A percentile compares a stretch with the other conserved stretches of the same genome.
Conservation (phyloP, 2,888 invertebrate species). For the Machimus rusticus region DNA sequence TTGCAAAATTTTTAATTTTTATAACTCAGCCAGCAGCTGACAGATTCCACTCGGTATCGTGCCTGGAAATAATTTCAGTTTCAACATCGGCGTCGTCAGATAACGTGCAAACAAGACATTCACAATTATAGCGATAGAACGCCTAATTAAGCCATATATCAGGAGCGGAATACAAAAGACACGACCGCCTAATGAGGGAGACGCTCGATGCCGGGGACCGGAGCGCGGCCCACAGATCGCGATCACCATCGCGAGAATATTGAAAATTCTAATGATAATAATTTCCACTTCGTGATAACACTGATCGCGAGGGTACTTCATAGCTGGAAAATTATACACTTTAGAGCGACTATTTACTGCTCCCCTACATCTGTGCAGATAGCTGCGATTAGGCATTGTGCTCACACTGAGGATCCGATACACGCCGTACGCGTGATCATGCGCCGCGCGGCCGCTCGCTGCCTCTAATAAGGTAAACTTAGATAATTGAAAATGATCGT, state of each 20-base stretch:
- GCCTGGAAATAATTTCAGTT: constrained; percentile 36
- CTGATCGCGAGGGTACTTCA: constrained; percentile 24
- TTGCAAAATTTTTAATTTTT: constrained; percentile 29
- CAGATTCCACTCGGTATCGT: constrained; percentile 17
- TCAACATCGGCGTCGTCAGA: constrained; percentile 1
- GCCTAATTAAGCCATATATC: constrained; percentile 42
- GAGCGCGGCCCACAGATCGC: neutral
- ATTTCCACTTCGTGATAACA: constrained; percentile 45
- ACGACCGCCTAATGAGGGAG: constrained; percentile 31
- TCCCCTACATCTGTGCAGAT: constrained; percentile 34
- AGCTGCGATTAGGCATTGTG: constrained; percentile 36
- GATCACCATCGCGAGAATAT: constrained; percentile 33
- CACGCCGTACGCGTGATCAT: constrained; percentile 39
- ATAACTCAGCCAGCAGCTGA: constrained; percentile 11
- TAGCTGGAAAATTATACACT: constrained; percentile 41
- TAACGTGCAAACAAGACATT: constrained; percentile 42
- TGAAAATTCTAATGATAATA: constrained; percentile 44
- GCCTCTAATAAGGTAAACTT: constrained; percentile 45
- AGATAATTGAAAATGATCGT: constrained; percentile 47
- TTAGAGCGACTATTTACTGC: constrained; percentile 30
- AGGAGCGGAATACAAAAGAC: constrained; percentile 38
- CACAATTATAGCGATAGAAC: constrained; percentile 24
- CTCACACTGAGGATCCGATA: constrained; percentile 16
- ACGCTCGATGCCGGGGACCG: neutral
- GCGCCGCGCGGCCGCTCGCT: neutral